Evolutionary conservation across 1,140 invertebrate species (phyloP).

Genomic region (Drosophila miranda): DNA sequence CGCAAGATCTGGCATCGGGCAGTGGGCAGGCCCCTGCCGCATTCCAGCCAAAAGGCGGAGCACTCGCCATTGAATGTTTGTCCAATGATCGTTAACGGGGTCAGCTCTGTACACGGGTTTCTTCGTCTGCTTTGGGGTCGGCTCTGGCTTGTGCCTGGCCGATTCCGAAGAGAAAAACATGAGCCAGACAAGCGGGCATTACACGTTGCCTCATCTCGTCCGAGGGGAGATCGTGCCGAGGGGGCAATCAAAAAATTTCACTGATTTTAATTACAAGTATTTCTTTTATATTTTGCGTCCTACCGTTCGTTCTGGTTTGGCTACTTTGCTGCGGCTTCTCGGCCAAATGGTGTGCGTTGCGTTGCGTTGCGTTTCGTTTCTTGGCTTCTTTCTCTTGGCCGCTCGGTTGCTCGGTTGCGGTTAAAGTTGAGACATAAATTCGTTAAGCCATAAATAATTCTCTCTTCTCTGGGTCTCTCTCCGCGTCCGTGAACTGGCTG

Average conservation of each 20-base stretch:
- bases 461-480: constrained; percentile 12
- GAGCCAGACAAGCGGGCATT: constrained; percentile 25
- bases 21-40: neutral
- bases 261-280: constrained; percentile 65
- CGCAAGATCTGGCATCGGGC: neutral
- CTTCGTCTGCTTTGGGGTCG: constrained; percentile 21
- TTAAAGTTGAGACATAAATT: constrained; percentile 73
- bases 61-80: constrained; percentile 50
- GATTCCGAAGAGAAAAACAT: constrained; percentile 36
- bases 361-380: constrained; percentile 1
- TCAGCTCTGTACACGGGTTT: constrained; percentile 53
- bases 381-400: neutral
- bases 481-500: constrained; percentile 22
- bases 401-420: constrained; percentile 37
- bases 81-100: constrained; percentile 61
- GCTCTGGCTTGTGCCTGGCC: constrained; percentile 32
- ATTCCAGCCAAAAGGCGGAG: constrained; percentile 35
- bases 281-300: constrained; percentile 43
- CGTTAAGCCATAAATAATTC: constrained; percentile 73
- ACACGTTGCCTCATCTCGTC: constrained; percentile 32
- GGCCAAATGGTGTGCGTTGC: constrained; percentile 14
- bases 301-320: constrained; percentile 71
- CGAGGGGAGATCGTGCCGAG: constrained; percentile 1
- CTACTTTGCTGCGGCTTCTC: constrained; percentile 41
- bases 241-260: constrained; percentile 68